phyloP scores from a whole-genome alignment of 2,113 vertebrate genomes.

The Falco punctatus region DNA sequence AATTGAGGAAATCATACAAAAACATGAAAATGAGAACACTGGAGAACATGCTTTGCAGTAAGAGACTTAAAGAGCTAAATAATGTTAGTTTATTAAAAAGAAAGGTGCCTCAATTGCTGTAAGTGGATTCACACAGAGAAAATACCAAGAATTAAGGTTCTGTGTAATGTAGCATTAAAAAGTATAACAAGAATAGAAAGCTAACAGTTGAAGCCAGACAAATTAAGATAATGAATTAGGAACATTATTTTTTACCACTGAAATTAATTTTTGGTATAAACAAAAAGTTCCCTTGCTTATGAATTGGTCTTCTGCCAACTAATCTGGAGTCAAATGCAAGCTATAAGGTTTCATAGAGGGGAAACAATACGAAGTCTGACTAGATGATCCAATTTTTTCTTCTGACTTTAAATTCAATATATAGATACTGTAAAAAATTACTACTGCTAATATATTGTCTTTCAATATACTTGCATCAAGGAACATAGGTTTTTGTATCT shows the following conservation, averaged over 20 bases:
- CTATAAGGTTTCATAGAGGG: background rate
- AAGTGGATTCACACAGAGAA: slow-evolving; percentile 2
- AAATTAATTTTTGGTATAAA: background rate
- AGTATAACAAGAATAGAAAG: background rate
- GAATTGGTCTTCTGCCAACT: background rate
- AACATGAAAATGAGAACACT: background rate
- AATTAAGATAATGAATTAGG: background rate
- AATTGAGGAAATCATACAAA: background rate
- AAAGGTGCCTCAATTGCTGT: background rate
- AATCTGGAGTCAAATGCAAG: background rate
- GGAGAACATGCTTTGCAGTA: background rate
- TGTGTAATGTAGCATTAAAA: background rate
- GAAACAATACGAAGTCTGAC: background rate
- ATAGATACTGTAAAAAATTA: background rate
- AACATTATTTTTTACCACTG: background rate
- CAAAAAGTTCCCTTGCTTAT: background rate
- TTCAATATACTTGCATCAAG: background rate
- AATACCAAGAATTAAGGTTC: background rate
- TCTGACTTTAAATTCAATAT: background rate
- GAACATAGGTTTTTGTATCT: background rate
- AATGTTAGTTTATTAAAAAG: background rate
- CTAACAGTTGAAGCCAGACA: background rate
- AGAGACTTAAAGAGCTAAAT: background rate
- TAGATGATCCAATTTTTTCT: background rate
- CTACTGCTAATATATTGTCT: background rate